Percentiles rank a stretch among this genome's conserved stretches.
Conservation (phyloP, 2,888 invertebrate species). For the Dynastes maya region DNA sequence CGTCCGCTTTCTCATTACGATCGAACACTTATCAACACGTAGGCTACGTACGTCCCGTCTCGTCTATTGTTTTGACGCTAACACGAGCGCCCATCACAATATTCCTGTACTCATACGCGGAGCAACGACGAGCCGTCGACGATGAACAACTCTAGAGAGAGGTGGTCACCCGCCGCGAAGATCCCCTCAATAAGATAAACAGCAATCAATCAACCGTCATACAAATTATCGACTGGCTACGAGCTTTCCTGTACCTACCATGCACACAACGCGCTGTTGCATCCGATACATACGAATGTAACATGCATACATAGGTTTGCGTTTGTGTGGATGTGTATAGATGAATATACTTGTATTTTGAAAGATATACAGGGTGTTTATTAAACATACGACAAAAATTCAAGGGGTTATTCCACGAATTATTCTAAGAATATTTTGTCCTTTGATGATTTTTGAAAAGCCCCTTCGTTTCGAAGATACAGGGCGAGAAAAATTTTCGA, state of each 20-base stretch:
- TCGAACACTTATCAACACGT: neutral
- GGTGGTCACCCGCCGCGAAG: slow-evolving; percentile 41
- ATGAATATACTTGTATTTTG: too few species aligned
- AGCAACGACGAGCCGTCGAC: neutral
- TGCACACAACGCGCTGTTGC: too few species aligned
- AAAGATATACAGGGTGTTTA: too few species aligned
- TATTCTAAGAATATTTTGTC: too few species aligned
- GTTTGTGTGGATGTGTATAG: too few species aligned
- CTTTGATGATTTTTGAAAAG: too few species aligned
- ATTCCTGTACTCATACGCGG: neutral
- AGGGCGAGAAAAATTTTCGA: too few species aligned
- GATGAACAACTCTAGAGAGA: slow-evolving; percentile 15
- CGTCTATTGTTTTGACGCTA: slow-evolving; percentile 35
- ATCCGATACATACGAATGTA: too few species aligned
- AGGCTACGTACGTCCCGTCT: neutral
- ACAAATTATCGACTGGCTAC: slow-evolving; percentile 41
- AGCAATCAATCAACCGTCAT: slow-evolving; percentile 48
- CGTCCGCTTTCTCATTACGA: neutral
- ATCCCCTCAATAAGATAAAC: slow-evolving; percentile 49
- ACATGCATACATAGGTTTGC: too few species aligned
- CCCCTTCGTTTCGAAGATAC: too few species aligned
- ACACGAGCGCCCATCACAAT: neutral
- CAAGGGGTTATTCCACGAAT: too few species aligned
- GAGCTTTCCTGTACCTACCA: neutral
- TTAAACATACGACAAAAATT: too few species aligned